Evolutionary conservation across 2,113 vertebrate genomes (phyloP).

Genomic region (Tragelaphus strepsiceros): DNA sequence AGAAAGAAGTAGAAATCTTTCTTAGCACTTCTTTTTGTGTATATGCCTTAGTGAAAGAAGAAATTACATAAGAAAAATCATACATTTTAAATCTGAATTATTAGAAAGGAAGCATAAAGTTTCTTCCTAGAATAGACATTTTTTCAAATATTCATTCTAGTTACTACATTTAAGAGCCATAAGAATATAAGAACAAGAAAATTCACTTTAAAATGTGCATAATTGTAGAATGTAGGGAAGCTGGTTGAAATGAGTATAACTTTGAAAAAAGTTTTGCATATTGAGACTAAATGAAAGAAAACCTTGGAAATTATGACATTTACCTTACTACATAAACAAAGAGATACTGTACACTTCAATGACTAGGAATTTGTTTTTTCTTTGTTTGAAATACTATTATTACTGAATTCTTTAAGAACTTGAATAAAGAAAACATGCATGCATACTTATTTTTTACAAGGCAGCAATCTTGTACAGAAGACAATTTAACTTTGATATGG

Average conservation of each 20-base stretch:
- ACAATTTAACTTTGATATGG: not conserved
- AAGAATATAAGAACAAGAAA: not conserved
- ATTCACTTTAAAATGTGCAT: not conserved
- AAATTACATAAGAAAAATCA: constrained; percentile 66
- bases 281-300: constrained; percentile 45
- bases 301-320: not conserved
- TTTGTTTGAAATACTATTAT: not conserved
- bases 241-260: not conserved
- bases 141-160: constrained; percentile 24
- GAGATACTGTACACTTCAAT: not conserved
- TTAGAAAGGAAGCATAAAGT: constrained; percentile 57
- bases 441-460: not conserved
- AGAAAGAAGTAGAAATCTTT: constrained; percentile 67
- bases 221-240: not conserved
- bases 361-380: not conserved
- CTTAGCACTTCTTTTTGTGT: constrained; percentile 60
- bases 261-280: not conserved
- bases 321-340: not conserved
- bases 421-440: not conserved
- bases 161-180: constrained; percentile 46
- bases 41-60: constrained; percentile 54
- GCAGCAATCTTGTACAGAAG: not conserved
- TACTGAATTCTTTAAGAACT: not conserved
- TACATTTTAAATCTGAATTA: constrained; percentile 61
- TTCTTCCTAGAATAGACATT: constrained; percentile 49